Percentiles rank a stretch among this genome's conserved stretches.
Conservation (phyloP, 2,797 vertebrate species). For the Pempheris klunzingeri region DNA sequence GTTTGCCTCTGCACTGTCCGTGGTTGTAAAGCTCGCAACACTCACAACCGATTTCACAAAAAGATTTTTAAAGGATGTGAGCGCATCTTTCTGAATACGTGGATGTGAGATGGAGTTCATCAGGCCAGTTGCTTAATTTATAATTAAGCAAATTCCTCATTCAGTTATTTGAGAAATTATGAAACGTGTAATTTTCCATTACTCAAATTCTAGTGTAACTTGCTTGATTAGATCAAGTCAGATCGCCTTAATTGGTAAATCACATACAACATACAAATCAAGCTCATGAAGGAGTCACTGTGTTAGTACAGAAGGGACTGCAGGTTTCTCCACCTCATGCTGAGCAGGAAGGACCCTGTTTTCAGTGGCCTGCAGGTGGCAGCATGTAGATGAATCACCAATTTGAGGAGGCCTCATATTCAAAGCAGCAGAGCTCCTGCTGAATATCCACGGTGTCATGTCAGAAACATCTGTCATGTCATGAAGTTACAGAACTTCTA, state of each 20-base stretch:
- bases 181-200: neutral
- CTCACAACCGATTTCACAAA: neutral
- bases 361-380: conserved; percentile 75
- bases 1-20: conserved; percentile 33
- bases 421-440: conserved; percentile 54
- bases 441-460: conserved; percentile 48
- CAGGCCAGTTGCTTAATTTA: neutral
- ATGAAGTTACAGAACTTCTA: conserved; percentile 10
- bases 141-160: neutral
- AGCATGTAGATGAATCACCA: conserved; percentile 57
- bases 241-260: neutral
- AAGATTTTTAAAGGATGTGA: conserved; percentile 12
- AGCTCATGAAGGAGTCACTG: neutral
- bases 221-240: neutral
- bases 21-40: conserved; percentile 17
- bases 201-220: neutral
- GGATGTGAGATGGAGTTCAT: neutral
- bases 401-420: conserved; percentile 69
- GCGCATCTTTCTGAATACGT: neutral
- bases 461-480: neutral
- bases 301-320: neutral
- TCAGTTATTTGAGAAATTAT: neutral
- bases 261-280: neutral
- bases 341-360: neutral
- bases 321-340: neutral